Base-by-base conservation (phyloP, 2,113 vertebrate species). In the Callipepla squamata region DNA sequence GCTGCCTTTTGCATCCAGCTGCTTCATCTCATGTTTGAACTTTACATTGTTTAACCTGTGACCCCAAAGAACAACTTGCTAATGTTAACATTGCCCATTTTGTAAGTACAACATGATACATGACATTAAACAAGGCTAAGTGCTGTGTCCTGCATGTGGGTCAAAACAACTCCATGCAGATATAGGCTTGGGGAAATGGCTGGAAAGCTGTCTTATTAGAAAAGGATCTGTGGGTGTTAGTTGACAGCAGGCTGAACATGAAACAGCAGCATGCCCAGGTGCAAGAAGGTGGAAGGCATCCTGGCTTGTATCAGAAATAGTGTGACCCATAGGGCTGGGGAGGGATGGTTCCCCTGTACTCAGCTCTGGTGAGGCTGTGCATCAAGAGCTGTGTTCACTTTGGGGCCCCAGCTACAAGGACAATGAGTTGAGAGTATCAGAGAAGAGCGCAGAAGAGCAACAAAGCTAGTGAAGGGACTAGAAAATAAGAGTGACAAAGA, bases 11-110 rank as follows among this genome's bases (percentile, higher is more conserved):
- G 21, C 38, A 78, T 7, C 20, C 70, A 72, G 36, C 48, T 76
- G 62, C 40, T 50, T 48, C 32, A 87, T 7, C 22, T 67, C 40
- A 51, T 1, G 8, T 16, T 36, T 44, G 55, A 48, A 13, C 13
- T 85, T 82, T 22, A 4, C 10, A 42, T 13, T 0, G 1, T 34
- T 81, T 85, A 63, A 79, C 45, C 62, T 0, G 0, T 74, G 45
- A 69, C 13, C 26, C 38, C 48, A 38, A 38, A 68, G 61, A 63
- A 5, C 8, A 38, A 63, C 28, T 50, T 34, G 11, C 13, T 74
- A 69, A 32, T 32, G n/a, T n/a, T 25, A 86, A 38, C 11, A 44
- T 18, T 47, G 73, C 59, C 51, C n/a, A 18, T 51, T 84, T 42
- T 25, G 0, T 55, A 90, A 84, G 22, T 11, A 65, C 32, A 48